Conservation (phyloP, 2,113 vertebrate species). For the Nasalis larvatus region DNA sequence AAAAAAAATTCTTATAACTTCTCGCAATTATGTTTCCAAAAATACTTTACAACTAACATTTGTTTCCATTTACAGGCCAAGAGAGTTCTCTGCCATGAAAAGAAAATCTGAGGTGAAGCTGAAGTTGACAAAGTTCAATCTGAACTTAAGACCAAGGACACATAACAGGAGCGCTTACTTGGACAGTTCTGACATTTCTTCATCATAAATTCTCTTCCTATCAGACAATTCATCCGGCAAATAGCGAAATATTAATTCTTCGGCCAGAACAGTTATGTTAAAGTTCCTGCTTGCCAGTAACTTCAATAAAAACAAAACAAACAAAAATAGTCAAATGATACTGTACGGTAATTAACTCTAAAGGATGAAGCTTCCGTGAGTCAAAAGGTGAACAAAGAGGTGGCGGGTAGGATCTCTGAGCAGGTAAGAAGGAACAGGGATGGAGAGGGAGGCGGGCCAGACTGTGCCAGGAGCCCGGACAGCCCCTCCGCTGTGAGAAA, state of each 20-base stretch:
- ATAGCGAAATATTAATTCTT: constrained; percentile 91
- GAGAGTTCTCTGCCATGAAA: background rate
- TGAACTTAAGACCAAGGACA: constrained; percentile 18
- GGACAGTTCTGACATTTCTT: constrained; percentile 94
- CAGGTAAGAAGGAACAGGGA: background rate
- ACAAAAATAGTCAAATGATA: background rate
- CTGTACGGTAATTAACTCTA: background rate
- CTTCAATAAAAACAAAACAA: constrained; percentile 80
- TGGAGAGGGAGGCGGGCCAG: background rate
- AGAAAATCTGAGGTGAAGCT: background rate
- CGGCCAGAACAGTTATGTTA: constrained; percentile 92
- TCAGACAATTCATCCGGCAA: constrained; percentile 92
- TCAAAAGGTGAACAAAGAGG: background rate
- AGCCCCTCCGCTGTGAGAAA: background rate
- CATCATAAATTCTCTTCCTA: constrained; percentile 93
- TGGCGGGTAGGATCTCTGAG: background rate
- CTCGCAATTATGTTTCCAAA: background rate
- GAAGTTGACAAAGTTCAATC: constrained; percentile 5
- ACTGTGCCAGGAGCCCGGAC: background rate
- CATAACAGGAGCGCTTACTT: constrained; percentile 85
- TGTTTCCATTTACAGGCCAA: background rate
- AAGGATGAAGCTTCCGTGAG: background rate
- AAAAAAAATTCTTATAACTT: background rate
- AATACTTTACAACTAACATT: background rate
- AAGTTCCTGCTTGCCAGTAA: constrained; percentile 93